phyloP scores from a whole-genome alignment of 1,140 invertebrate species.

The Cydia splendana region DNA sequence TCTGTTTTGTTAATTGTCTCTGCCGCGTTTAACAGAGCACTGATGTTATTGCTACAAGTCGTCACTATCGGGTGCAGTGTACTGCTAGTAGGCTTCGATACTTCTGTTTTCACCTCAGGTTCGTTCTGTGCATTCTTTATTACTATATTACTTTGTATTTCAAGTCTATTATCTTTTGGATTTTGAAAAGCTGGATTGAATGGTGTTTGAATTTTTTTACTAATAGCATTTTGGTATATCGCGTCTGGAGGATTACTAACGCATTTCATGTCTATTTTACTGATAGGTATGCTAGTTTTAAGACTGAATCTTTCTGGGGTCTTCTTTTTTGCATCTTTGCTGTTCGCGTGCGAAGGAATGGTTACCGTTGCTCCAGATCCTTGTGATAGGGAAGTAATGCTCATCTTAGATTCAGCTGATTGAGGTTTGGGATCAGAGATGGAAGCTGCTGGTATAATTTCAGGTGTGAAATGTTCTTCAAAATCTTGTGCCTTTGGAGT shows the following conservation, averaged over 20 bases:
- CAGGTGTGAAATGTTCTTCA: constrained; percentile 63
- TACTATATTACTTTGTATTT: constrained; percentile 71
- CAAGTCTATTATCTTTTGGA: constrained; percentile 55
- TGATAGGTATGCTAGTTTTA: constrained; percentile 76
- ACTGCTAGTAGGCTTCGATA: constrained; percentile 20
- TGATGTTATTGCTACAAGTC: constrained; percentile 54
- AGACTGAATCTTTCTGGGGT: constrained; percentile 67
- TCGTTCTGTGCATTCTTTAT: constrained; percentile 61
- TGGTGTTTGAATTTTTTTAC: constrained; percentile 47
- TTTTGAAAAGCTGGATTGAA: constrained; percentile 53
- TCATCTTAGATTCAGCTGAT: constrained; percentile 52
- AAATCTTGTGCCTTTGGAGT: constrained; percentile 56
- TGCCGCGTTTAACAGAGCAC: constrained; percentile 62
- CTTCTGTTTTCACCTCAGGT: constrained; percentile 40
- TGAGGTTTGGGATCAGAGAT: constrained; percentile 43
- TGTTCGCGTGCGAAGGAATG: constrained; percentile 45
- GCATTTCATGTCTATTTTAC: constrained; percentile 75
- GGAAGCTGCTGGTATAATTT: constrained; percentile 54
- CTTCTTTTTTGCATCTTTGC: constrained; percentile 58
- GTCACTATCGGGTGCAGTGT: background rate
- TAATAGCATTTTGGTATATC: constrained; percentile 45
- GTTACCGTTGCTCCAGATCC: constrained; percentile 53
- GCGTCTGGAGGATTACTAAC: constrained; percentile 59
- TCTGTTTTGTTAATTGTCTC: constrained; percentile 67
- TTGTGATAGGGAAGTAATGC: constrained; percentile 54